A percentile compares a stretch with the other conserved stretches of the same genome.
Conservation (phyloP, 2,113 vertebrate species). For the Excalfactoria chinensis region DNA sequence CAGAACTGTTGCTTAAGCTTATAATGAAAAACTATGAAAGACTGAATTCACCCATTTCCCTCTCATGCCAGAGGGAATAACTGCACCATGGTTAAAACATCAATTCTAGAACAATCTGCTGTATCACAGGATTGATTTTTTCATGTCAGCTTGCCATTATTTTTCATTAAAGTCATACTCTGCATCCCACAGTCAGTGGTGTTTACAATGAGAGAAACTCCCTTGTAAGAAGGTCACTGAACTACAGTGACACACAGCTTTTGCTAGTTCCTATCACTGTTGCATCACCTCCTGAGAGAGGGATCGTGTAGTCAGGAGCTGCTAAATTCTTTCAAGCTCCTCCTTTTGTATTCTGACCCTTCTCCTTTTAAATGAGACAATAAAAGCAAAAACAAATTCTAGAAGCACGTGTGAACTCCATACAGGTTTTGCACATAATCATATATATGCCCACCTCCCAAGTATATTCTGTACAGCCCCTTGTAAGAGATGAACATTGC, state of each 20-base stretch:
- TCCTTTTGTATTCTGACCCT: background rate
- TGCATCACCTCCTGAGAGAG: background rate
- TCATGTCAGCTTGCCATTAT: background rate
- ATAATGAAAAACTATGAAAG: background rate
- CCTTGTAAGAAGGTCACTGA: slow-evolving; percentile 49
- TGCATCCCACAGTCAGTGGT: slow-evolving; percentile 9
- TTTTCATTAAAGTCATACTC: slow-evolving; percentile 42
- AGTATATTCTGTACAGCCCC: background rate
- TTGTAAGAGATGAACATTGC: background rate
- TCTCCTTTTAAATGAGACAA: background rate
- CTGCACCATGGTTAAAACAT: background rate
- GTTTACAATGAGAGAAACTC: slow-evolving; percentile 27
- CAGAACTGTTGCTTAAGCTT: background rate
- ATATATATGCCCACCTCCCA: background rate
- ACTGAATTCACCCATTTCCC: slow-evolving; percentile 12
- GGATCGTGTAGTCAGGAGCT: background rate
- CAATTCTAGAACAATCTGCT: slow-evolving; percentile 20
- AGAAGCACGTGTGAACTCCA: background rate
- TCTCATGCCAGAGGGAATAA: slow-evolving; percentile 22
- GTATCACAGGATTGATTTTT: slow-evolving; percentile 28
- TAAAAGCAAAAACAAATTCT: background rate
- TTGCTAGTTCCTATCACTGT: background rate
- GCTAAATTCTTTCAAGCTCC: background rate
- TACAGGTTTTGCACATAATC: background rate
- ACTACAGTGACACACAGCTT: slow-evolving; percentile 46